These are phyloP conservation scores for Virgularia gustaviana DNA, from an alignment of 92 coral and sea anemone species.

Conservation along the genomic window DNA sequence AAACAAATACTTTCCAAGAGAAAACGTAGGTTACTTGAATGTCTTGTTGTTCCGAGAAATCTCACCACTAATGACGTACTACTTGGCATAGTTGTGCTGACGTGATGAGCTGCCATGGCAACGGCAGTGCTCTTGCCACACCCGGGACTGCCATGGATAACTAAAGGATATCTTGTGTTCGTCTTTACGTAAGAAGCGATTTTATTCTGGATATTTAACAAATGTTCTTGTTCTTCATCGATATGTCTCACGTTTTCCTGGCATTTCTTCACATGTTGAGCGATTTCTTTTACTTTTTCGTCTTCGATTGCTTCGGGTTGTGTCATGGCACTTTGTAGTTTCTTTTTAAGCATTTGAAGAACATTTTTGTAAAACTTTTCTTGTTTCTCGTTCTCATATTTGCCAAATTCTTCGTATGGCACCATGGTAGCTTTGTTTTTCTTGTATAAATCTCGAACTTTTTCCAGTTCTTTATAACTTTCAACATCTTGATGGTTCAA, in stretches of 20 bases:
- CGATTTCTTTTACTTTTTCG: slow-evolving; percentile 61
- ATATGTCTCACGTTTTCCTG: slow-evolving; percentile 54
- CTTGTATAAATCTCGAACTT: slow-evolving; percentile 55
- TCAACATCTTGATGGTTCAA: slow-evolving; percentile 4
- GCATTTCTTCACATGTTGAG: slow-evolving; percentile 61
- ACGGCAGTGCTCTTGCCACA: slow-evolving; percentile 82
- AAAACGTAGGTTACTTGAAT: slow-evolving; percentile 30
- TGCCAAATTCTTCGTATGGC: slow-evolving; percentile 42
- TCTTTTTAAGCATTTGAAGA: slow-evolving; percentile 63
- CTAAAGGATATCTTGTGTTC: slow-evolving; percentile 58
- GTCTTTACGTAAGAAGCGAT: slow-evolving; percentile 46
- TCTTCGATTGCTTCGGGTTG: slow-evolving; percentile 40
- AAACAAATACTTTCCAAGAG: slow-evolving; percentile 24
- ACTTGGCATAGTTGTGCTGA: slow-evolving; percentile 13
- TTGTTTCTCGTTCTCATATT: slow-evolving; percentile 20
- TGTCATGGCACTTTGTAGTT: slow-evolving; percentile 55
- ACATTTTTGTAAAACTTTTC: slow-evolving; percentile 66
- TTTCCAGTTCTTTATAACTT: slow-evolving; percentile 41
- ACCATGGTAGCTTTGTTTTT: background rate
- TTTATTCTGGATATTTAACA: slow-evolving; percentile 52
- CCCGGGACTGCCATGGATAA: slow-evolving; percentile 76
- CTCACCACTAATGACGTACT: slow-evolving; percentile 23
- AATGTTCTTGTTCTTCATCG: slow-evolving; percentile 44
- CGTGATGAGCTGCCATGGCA: slow-evolving; percentile 88
- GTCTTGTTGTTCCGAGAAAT: slow-evolving; percentile 19